Percentiles rank a stretch among this genome's conserved stretches.
Conservation (phyloP, 2,888 invertebrate genomes). For the Polyploca ridens region DNA sequence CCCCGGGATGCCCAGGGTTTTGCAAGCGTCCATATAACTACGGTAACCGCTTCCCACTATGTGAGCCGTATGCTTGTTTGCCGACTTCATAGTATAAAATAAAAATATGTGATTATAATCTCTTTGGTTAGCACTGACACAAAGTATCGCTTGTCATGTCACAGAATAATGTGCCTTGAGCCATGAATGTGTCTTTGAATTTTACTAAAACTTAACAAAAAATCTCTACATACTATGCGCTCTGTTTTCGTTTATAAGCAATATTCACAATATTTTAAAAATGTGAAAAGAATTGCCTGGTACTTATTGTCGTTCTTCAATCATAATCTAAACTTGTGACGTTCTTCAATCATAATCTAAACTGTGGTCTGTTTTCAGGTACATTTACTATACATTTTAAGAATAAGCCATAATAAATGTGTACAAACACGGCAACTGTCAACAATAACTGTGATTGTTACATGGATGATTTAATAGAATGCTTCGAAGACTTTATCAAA, state of each 20-base stretch:
- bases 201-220: conserved; percentile 50
- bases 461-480: conserved; percentile 58
- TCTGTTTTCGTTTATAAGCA: conserved; percentile 65
- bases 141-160: neutral
- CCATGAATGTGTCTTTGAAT: conserved; percentile 41
- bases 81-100: too few species aligned
- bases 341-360: neutral
- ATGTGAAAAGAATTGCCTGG: conserved; percentile 76
- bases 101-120: neutral
- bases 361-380: conserved; percentile 52
- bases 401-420: conserved; percentile 48
- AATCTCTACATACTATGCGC: conserved; percentile 66
- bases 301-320: conserved; percentile 27
- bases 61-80: too few species aligned
- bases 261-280: conserved; percentile 75
- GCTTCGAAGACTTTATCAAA: conserved; percentile 61
- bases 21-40: too few species aligned
- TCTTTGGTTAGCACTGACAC: neutral
- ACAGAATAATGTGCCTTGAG: conserved; percentile 21
- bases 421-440: conserved; percentile 40
- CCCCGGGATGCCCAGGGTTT: too few species aligned
- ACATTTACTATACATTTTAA: conserved; percentile 72
- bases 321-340: too few species aligned
- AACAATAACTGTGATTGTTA: conserved; percentile 52
- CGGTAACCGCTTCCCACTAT: too few species aligned